Percentiles rank a stretch among this genome's conserved stretches.
phyloP scores from a whole-genome alignment of 2,888 invertebrate genomes.

The Ochropleura leucogaster region DNA sequence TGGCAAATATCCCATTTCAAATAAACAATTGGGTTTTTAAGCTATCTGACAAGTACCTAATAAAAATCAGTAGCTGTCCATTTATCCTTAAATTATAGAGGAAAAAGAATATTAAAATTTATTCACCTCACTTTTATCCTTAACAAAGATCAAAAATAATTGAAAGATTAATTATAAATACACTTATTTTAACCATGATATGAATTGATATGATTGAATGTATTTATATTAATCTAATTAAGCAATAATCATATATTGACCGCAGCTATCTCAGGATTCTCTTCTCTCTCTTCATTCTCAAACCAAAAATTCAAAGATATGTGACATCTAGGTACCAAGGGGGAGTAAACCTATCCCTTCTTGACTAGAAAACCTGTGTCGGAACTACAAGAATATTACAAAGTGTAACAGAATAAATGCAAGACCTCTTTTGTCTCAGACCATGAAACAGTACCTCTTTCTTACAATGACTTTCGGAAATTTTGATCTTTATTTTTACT shows the following conservation, averaged over 20 bases:
- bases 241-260: neutral
- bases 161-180: neutral
- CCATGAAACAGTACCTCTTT: too few species aligned
- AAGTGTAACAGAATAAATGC: too few species aligned
- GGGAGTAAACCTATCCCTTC: neutral
- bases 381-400: neutral
- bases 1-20: too few species aligned
- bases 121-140: conserved; percentile 2
- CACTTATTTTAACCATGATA: neutral
- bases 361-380: neutral
- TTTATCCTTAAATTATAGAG: conserved; percentile 12
- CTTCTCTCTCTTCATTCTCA: neutral
- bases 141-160: neutral
- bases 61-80: conserved; percentile 9
- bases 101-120: conserved; percentile 6
- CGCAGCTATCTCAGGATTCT: neutral
- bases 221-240: neutral
- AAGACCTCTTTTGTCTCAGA: too few species aligned
- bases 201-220: too few species aligned
- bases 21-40: neutral
- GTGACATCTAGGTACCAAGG: neutral
- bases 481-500: too few species aligned
- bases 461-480: too few species aligned
- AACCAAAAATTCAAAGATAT: neutral
- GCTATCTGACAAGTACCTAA: neutral